Percentiles rank a stretch among this genome's conserved stretches.
Conservation (phyloP, 2,113 vertebrate species). For the Prochilodus magdalenae region DNA sequence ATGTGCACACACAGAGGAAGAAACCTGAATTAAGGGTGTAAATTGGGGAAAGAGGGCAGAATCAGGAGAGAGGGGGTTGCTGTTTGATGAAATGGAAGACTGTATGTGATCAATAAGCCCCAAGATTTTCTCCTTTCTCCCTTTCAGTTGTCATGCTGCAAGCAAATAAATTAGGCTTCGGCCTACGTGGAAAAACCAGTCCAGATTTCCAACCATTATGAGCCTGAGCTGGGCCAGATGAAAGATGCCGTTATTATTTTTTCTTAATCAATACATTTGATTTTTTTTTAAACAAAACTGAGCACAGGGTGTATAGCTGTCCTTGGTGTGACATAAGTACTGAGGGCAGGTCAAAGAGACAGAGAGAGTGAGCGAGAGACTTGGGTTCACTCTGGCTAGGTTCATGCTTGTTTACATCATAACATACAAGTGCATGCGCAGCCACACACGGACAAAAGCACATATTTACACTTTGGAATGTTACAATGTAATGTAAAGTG, state of each 20-base stretch:
- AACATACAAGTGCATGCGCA: slow-evolving; percentile 27
- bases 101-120: slow-evolving; percentile 77
- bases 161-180: slow-evolving; percentile 73
- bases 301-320: slow-evolving; percentile 30
- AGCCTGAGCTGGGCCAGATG: slow-evolving; percentile 28
- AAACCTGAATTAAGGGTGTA: slow-evolving; percentile 79
- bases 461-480: background rate
- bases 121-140: slow-evolving; percentile 75
- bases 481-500: background rate
- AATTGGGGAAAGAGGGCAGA: slow-evolving; percentile 74
- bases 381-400: background rate
- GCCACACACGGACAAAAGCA: background rate
- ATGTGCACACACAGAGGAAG: slow-evolving; percentile 59
- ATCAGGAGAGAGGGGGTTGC: slow-evolving; percentile 63
- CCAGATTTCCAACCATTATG: slow-evolving; percentile 39
- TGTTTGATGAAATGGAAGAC: slow-evolving; percentile 76
- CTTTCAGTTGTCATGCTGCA: slow-evolving; percentile 79
- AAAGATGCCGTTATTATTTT: slow-evolving; percentile 44
- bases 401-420: slow-evolving; percentile 46
- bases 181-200: slow-evolving; percentile 51
- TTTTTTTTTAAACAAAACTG: slow-evolving; percentile 46
- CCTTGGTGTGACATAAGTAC: slow-evolving; percentile 63
- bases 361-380: background rate
- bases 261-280: slow-evolving; percentile 47
- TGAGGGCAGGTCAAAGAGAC: slow-evolving; percentile 69